Evolutionary conservation across 2,113 vertebrate genomes (phyloP), one percentile per base, ranked within the genome.

Genomic region (Pandion haliaetus): DNA sequence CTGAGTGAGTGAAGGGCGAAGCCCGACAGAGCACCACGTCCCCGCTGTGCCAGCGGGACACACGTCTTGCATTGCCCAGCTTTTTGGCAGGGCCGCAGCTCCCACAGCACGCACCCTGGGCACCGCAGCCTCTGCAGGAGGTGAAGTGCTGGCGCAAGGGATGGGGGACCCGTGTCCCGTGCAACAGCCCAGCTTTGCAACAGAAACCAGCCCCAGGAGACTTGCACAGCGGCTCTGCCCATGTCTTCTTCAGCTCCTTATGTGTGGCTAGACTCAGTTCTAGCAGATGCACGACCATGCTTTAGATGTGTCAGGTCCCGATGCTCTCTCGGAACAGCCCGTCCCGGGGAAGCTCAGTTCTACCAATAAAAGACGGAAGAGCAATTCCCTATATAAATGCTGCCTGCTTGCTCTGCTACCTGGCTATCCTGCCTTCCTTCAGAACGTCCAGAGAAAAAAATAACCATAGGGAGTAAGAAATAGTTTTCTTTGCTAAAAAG

Each of bases 1-100:
- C 44, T 14, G 61, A 20, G 28, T 0, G 6, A 32, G 61, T 2
- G 10, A 49, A 14, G 20, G 34, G 38, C 32, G 28, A 69, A 34
- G 34, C 55, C n/a, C 5, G 3, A 26, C 28, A 7, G 36, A 73
- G 24, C 69, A 23, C 23, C 74, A 12, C 0, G 0, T 29, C 31
- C 50, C 49, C 13, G 3, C 32, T 6, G 1, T 38, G 24, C 55
- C 69, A 11, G 29, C 2, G 14, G 57, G 8, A 34, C 26, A 1
- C 5, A 3, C 23, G 3, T 4, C 23, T 36, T 5, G 5, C 20
- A 25, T 19, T 14, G 36, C 32, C 49, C 1, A 31, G 29, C 9
- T 42, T 73, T 57, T 55, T 3, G 14, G 59, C 45, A 26, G 21
- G 62, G 54, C 31, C 54, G 54, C 69, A 49, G 36, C 34, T 61